phyloP scores from a whole-genome alignment of 2,888 invertebrate species.

The Ommatoiulus sabulosus region DNA sequence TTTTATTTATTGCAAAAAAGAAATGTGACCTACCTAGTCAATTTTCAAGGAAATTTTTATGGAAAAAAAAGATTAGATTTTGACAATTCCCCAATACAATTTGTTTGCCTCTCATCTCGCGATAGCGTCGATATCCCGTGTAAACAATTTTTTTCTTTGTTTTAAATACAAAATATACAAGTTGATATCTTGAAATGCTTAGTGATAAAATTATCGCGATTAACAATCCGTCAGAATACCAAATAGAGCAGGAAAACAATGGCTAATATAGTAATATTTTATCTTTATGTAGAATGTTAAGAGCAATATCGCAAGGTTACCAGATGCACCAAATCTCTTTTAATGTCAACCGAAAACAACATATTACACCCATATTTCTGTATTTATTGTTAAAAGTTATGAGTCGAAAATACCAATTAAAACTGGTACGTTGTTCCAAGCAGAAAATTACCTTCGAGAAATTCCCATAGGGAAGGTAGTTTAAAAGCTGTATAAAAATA shows the following conservation, averaged over 20 bases:
- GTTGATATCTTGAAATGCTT: slow-evolving; percentile 10
- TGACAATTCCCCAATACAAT: neutral
- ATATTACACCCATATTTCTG: too few relatives aligned
- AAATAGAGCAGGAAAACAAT: neutral
- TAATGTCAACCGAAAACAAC: neutral
- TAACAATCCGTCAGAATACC: neutral
- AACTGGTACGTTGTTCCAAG: too few relatives aligned
- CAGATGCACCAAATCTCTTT: neutral
- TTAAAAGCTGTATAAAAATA: too few relatives aligned
- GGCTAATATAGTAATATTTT: too few relatives aligned
- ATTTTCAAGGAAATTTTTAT: neutral
- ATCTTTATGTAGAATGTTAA: neutral
- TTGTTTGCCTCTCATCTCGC: neutral
- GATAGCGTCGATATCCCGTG: neutral
- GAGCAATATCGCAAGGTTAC: neutral
- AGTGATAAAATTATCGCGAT: neutral
- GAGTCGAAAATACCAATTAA: too few relatives aligned
- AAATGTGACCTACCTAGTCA: neutral
- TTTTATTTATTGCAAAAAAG: neutral
- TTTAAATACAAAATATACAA: slow-evolving; percentile 20
- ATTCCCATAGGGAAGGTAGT: too few relatives aligned
- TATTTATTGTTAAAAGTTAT: too few relatives aligned
- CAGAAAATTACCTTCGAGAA: too few relatives aligned
- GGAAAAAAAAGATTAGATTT: neutral
- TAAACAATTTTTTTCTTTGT: slow-evolving; percentile 34